Evolutionary conservation across 37 sponge, comb jelly and placozoan genomes (phyloP), one percentile per base, ranked within the genome.

Genomic region (Chondrosia reniformis): DNA sequence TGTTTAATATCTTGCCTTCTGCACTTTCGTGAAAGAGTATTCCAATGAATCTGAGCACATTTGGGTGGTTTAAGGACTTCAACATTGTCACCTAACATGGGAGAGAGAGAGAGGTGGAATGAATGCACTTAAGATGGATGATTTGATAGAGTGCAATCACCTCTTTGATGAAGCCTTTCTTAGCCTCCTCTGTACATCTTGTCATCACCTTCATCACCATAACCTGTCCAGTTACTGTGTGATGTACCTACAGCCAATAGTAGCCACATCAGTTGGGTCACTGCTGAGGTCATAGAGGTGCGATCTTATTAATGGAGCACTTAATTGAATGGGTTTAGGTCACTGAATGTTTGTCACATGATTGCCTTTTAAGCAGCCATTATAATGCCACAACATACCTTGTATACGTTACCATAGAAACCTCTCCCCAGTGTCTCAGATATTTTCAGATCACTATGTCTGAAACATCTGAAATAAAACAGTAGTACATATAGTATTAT

Each of bases 151-250:
- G n/a, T n/a, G n/a, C n/a, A n/a, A 52, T 34, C 34, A 87, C 93
- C 84, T 93, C 93, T 27, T 89, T 83, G 52, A 86, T 44, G 61
- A 93, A 93, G 22, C 80, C 55, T 34, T 36, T 62, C 84, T 89
- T 89, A 33, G 93, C 80, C 41, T 93, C 93, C 1, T 93, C 79
- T 10, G 89, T 80, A 19, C 67, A 77, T 6, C 69, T 61, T 37
- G 46, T 13, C 84, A 93, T 83, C 54, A 86, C 89, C 87, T 93
- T 93, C 87, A 93, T 86, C 44, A 93, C 93, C 89, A 93, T 93
- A 65, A 82, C 90, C 76, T 89, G 83, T 22, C 84, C 84, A 15
- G 93, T 93, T 59, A 43, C 67, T 45, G 69, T 82, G 80, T 93
- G 90, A 27, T 59, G 63, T 10, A 93, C 89, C 92, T 91, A 55